Evolutionary conservation across 1,140 invertebrate species (phyloP), one percentile per base, ranked within the genome.

Genomic region (Sitophilus oryzae): DNA sequence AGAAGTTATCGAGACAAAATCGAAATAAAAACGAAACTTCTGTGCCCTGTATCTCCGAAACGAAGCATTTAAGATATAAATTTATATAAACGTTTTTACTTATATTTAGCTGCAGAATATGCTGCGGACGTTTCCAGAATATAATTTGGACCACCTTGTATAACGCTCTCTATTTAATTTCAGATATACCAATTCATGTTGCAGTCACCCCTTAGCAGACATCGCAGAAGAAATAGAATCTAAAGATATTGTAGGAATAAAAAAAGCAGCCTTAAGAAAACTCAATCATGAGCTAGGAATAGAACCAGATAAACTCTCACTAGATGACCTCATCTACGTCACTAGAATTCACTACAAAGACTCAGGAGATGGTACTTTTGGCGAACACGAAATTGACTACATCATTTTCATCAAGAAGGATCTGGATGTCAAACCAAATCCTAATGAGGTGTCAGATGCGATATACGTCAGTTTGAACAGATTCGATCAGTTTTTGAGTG

Each of bases 331-430:
- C 58, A 77, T 82, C 2, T 94, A 87, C 64, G 65, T 98, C 14
- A 95, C 92, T 0, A 79, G 93, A 59, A 89, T 98, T 48, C 82
- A 89, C 66, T 98, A 98, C 71, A 80, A 83, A 61, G 85, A 92
- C 50, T 71, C 22, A 22, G 50, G 50, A n/a, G 80, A 88, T 63
- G 81, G 81, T 5, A 77, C 78, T n/a, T 98, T 90, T 89, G 94
- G 93, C n/a, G 96, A 98, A 76, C 91, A 96, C 68, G 94, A 98
- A 75, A 89, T 98, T 43, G 95, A 97, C 74, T 96, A 98, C 70
- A 87, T 97, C 18, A 73, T n/a, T 97, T 0, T 97, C 70, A 69
- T 93, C 9, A 82, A 90, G 62, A 84, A 83, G 59, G 84, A 76
- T 52, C 78, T 95, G 0, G 79, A 83, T 5, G 62, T 97, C 0